Percentiles rank a stretch among this genome's conserved stretches.
Conservation (phyloP, 2,797 vertebrate genomes). For the Gambelia wislizenii region DNA sequence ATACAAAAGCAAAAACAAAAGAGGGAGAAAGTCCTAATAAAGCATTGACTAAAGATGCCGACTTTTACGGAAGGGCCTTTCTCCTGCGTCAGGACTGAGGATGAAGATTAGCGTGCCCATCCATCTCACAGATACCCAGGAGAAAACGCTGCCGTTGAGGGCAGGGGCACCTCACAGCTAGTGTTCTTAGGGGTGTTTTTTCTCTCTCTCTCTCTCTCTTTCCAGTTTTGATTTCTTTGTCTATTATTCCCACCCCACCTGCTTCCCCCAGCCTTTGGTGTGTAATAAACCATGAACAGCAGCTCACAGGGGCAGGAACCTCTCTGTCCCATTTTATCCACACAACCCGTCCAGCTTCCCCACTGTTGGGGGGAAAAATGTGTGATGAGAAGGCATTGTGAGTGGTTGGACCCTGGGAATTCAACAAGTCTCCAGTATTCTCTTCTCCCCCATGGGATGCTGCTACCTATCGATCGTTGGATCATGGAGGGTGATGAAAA, state of each 20-base stretch:
- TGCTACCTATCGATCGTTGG: slow-evolving; percentile 13
- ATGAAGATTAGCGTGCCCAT: slow-evolving; percentile 18
- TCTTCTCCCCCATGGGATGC: neutral
- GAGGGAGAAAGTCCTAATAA: slow-evolving; percentile 64
- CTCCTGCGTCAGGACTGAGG: neutral
- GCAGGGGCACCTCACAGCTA: slow-evolving; percentile 20
- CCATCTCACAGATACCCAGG: neutral
- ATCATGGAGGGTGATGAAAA: neutral
- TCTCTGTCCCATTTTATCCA: slow-evolving; percentile 3
- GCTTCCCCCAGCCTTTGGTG: slow-evolving; percentile 17
- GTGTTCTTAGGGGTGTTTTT: slow-evolving; percentile 15
- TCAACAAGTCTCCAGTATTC: fast-evolving
- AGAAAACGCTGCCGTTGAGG: slow-evolving; percentile 39
- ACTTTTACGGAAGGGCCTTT: slow-evolving; percentile 16
- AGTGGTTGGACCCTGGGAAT: neutral
- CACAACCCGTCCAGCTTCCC: neutral
- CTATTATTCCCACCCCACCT: neutral
- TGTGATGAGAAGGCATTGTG: neutral
- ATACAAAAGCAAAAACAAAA: slow-evolving; percentile 34
- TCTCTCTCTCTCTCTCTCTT: neutral
- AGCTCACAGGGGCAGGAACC: slow-evolving; percentile 47
- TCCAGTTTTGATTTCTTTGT: neutral
- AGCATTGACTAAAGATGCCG: slow-evolving; percentile 62
- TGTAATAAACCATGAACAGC: slow-evolving; percentile 67
- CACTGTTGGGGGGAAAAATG: neutral